Percentiles rank a stretch among this genome's conserved stretches.
These are phyloP conservation scores for Palythoa caribaeorum DNA, from an alignment of 92 coral and sea anemone species.

Conservation along the genomic window DNA sequence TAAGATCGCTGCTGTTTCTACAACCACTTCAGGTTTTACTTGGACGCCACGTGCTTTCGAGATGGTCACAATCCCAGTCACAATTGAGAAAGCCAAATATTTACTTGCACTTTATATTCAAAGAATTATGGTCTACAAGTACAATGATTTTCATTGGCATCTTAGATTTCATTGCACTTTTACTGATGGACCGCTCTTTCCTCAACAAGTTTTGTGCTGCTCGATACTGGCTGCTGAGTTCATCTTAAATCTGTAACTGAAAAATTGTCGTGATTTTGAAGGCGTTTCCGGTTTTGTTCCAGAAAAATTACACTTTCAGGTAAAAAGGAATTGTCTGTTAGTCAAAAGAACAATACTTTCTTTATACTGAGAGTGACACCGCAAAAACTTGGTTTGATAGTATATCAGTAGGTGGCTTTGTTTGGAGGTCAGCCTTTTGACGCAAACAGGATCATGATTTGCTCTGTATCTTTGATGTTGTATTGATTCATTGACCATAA, in stretches of 20 bases:
- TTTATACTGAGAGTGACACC: constrained; percentile 29
- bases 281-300: constrained; percentile 29
- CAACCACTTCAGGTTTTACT: constrained; percentile 9
- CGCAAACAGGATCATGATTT: constrained; percentile 3
- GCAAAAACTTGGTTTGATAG: constrained; percentile 16
- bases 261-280: constrained; percentile 14
- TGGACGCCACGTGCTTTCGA: constrained; percentile 22
- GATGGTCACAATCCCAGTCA: constrained; percentile 19
- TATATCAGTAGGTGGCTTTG: not conserved
- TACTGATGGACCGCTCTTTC: constrained; percentile 22
- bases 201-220: constrained; percentile 17
- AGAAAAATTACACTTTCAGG: constrained; percentile 4
- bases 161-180: constrained; percentile 14
- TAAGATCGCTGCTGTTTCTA: constrained; percentile 14
- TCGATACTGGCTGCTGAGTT: constrained; percentile 7
- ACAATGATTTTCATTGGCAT: constrained; percentile 16
- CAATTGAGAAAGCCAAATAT: not conserved
- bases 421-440: constrained; percentile 20
- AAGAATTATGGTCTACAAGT: not conserved
- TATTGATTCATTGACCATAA: constrained; percentile 12
- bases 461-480: not conserved
- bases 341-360: constrained; percentile 7
- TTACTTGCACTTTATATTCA: not conserved
- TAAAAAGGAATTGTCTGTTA: not conserved
- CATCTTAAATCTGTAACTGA: constrained; percentile 10